These are phyloP conservation scores for Parotia lawesii DNA, from an alignment of 2,113 vertebrate species.

Conservation along the genomic window DNA sequence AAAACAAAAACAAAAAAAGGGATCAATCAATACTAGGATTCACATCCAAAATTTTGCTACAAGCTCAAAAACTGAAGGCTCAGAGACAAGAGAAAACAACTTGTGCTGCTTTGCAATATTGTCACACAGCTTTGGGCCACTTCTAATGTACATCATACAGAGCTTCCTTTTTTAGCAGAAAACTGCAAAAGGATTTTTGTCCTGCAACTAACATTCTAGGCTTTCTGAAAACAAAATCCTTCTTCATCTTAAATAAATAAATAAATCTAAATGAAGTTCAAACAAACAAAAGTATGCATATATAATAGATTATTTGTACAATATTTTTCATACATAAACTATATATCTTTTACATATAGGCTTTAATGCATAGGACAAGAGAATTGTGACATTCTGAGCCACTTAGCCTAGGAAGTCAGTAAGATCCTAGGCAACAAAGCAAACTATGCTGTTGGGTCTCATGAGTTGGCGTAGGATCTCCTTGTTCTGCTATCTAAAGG, in stretches of 20 bases:
- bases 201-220: not conserved
- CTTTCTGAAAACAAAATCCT: not conserved
- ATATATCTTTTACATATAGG: not conserved
- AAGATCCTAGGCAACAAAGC: not conserved
- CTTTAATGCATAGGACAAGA: not conserved
- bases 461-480: not conserved
- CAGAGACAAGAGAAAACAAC: not conserved
- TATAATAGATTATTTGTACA: not conserved
- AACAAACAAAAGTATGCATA: not conserved
- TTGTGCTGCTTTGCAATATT: not conserved
- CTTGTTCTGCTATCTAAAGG: not conserved
- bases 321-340: not conserved
- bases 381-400: not conserved
- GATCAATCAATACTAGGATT: not conserved
- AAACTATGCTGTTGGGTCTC: not conserved
- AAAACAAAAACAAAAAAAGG: not conserved
- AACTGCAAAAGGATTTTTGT: not conserved
- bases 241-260: not conserved
- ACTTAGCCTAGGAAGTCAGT: not conserved
- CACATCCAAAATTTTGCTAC: not conserved
- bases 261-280: not conserved
- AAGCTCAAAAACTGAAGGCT: not conserved
- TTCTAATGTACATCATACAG: not conserved
- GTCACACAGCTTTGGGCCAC: not conserved
- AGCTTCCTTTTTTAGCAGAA: not conserved